Conservation (phyloP, 1,140 invertebrate species). For the Procambarus clarkii region DNA sequence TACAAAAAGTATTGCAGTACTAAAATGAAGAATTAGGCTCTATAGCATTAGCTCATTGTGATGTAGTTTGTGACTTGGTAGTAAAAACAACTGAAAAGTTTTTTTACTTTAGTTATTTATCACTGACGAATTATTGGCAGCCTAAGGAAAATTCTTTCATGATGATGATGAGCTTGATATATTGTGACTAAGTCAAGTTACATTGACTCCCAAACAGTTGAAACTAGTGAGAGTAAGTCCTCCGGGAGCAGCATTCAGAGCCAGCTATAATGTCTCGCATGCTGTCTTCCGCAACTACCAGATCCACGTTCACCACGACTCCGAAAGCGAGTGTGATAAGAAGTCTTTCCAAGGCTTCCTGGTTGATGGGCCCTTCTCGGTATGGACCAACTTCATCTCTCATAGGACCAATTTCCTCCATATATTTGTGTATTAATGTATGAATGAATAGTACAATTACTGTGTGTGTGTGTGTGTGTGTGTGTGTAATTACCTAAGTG, state of each 20-base stretch:
- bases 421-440: slow-evolving; percentile 3
- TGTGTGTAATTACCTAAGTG: too few relatives aligned
- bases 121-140: neutral
- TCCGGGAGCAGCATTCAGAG: slow-evolving; percentile 52
- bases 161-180: neutral
- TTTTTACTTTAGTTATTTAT: too few relatives aligned
- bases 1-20: too few relatives aligned
- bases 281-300: slow-evolving; percentile 60
- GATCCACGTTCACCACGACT: slow-evolving; percentile 52
- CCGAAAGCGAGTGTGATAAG: slow-evolving; percentile 57
- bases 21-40: too few relatives aligned
- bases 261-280: slow-evolving; percentile 60
- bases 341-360: slow-evolving; percentile 62
- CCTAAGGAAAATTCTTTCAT: neutral
- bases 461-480: too few relatives aligned
- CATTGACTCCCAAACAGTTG: slow-evolving; percentile 59
- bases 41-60: too few relatives aligned
- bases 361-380: slow-evolving; percentile 62
- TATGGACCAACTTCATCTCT: slow-evolving; percentile 28
- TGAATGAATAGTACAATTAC: neutral
- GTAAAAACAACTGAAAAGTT: too few relatives aligned
- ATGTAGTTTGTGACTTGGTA: too few relatives aligned
- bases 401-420: neutral
- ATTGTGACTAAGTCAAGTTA: slow-evolving; percentile 38
- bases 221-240: slow-evolving; percentile 60